phyloP scores from a whole-genome alignment of 2,797 vertebrate species.

The Macroramphosus scolopax region DNA sequence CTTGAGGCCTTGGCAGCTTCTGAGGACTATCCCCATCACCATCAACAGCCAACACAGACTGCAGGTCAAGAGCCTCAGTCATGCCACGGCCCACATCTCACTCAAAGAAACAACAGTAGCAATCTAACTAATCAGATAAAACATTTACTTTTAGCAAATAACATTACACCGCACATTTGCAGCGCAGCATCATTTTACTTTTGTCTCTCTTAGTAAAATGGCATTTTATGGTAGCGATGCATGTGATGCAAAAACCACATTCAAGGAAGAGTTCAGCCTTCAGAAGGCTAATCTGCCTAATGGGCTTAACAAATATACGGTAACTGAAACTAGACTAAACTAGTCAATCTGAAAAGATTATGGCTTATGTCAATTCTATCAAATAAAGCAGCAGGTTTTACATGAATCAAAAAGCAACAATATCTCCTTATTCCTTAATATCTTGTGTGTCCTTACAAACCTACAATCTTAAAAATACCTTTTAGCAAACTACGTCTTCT shows the following conservation, averaged over 20 bases:
- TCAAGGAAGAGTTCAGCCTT: no score
- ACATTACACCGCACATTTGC: constrained; percentile 12
- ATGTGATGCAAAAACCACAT: constrained; percentile 3
- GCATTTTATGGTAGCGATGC: not conserved
- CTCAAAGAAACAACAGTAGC: constrained; percentile 35
- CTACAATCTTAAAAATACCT: no score
- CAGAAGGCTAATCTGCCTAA: no score
- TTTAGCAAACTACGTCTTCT: no score
- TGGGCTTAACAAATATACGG: no score
- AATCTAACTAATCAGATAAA: constrained; percentile 9
- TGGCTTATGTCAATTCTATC: not conserved
- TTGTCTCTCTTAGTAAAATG: not conserved
- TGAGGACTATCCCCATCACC: constrained; percentile 92
- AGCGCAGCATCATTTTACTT: not conserved
- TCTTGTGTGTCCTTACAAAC: no score
- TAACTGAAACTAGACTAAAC: not conserved
- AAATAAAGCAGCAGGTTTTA: constrained; percentile 1
- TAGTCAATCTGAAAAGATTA: not conserved
- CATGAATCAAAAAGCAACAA: constrained; percentile 4
- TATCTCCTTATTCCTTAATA: no score
- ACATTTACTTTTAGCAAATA: constrained; percentile 5
- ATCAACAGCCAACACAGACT: constrained; percentile 91
- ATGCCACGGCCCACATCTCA: constrained; percentile 43
- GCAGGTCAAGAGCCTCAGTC: constrained; percentile 88
- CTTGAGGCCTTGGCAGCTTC: constrained; percentile 97